A percentile compares a stretch with the other conserved stretches of the same genome.
Conservation (phyloP, 2,797 vertebrate species). For the Hylomyscus alleni region DNA sequence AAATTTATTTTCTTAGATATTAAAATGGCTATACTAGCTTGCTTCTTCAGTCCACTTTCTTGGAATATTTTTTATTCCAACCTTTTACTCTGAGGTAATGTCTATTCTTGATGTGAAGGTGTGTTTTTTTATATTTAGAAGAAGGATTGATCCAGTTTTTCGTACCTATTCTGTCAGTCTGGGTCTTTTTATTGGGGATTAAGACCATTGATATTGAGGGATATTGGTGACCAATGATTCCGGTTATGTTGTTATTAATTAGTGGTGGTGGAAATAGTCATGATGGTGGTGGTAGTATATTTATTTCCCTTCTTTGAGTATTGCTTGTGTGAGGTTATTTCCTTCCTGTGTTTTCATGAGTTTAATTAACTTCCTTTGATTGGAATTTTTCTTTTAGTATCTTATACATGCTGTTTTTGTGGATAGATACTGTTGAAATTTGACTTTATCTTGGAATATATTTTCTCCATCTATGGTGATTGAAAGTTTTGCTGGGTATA, state of each 20-base stretch:
- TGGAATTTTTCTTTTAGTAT: not conserved
- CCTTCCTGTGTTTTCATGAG: not conserved
- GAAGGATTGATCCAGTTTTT: not conserved
- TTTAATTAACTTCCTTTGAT: not conserved
- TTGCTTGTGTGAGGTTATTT: not conserved
- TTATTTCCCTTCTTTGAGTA: not conserved
- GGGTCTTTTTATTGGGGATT: not conserved
- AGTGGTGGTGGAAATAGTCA: not conserved
- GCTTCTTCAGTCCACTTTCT: not conserved
- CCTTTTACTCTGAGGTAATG: not conserved
- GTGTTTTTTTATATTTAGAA: not conserved
- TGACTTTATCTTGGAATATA: not conserved
- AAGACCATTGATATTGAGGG: not conserved
- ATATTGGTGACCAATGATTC: not conserved
- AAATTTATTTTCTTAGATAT: not conserved
- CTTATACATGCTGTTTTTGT: not conserved
- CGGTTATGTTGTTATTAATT: not conserved
- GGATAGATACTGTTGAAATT: not conserved
- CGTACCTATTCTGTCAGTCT: not conserved
- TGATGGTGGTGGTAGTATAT: not conserved
- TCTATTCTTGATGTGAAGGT: not conserved
- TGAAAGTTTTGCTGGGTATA: not conserved
- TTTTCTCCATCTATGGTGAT: not conserved
- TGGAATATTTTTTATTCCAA: not conserved
- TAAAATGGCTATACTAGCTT: not conserved